Evolutionary conservation across 1,140 invertebrate genomes (phyloP).

Genomic region (Melitaea cinxia): DNA sequence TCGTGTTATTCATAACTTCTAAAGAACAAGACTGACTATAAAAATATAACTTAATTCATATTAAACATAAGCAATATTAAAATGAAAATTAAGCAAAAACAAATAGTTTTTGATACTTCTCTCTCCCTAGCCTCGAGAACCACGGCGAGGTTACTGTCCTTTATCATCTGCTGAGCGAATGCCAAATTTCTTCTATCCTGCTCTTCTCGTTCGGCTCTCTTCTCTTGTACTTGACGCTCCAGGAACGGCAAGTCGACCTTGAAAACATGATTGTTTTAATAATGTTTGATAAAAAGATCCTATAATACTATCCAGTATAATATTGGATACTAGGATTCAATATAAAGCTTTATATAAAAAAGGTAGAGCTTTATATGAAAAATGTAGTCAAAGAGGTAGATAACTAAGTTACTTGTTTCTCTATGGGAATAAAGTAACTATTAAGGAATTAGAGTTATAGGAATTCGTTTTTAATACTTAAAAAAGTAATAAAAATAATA

Average conservation of each 20-base stretch:
- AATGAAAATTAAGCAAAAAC: no score
- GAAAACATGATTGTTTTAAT: not conserved
- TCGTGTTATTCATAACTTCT: no score
- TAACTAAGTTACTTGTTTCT: not conserved
- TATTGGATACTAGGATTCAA: no score
- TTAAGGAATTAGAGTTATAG: not conserved
- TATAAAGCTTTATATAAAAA: no score
- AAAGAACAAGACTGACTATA: no score
- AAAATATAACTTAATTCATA: no score
- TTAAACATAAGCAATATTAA: no score
- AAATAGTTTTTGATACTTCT: slow-evolving; percentile 54
- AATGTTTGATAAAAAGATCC: no score
- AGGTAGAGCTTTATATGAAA: no score
- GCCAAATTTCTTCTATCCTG: slow-evolving; percentile 84
- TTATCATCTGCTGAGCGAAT: slow-evolving; percentile 85
- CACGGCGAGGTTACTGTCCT: slow-evolving; percentile 84
- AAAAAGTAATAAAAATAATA: no score
- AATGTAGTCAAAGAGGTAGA: not conserved
- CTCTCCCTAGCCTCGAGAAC: slow-evolving; percentile 83
- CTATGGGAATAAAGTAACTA: not conserved
- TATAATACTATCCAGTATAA: no score
- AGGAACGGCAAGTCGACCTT: slow-evolving; percentile 90
- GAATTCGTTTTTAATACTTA: no score
- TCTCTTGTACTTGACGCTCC: slow-evolving; percentile 90
- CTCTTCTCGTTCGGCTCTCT: slow-evolving; percentile 84